phyloP scores from a whole-genome alignment of 2,888 invertebrate genomes.

The Phymatocera aterrima region DNA sequence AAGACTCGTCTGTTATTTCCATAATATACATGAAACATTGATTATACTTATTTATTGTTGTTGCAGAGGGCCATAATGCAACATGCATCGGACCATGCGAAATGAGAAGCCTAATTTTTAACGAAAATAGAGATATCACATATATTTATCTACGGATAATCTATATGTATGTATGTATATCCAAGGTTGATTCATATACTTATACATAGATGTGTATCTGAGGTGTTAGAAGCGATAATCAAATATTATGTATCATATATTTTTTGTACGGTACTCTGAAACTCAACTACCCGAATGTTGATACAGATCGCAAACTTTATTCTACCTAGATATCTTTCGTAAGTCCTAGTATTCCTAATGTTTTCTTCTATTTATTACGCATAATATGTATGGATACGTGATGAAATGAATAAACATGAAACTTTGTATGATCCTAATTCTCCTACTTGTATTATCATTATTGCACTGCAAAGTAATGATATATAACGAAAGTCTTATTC shows the following conservation, averaged over 20 bases:
- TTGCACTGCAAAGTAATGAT: too few species aligned
- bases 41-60: constrained; percentile 41
- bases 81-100: constrained; percentile 60
- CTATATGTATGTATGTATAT: neutral
- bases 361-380: constrained; percentile 41
- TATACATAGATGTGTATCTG: too few species aligned
- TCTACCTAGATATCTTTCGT: neutral
- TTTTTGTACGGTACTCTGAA: neutral
- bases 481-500: too few species aligned
- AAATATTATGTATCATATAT: neutral
- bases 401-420: neutral
- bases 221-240: neutral
- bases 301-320: neutral
- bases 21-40: neutral
- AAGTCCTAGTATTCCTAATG: neutral
- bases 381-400: constrained; percentile 6
- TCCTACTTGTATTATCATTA: constrained; percentile 6
- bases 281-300: neutral
- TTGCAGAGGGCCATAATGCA: constrained; percentile 63
- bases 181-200: neutral
- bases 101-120: neutral
- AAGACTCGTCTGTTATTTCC: neutral
- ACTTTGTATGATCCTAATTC: neutral
- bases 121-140: too few species aligned
- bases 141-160: neutral